Conservation (phyloP, 2,113 vertebrate genomes). For the Phyllopteryx taeniolatus region DNA sequence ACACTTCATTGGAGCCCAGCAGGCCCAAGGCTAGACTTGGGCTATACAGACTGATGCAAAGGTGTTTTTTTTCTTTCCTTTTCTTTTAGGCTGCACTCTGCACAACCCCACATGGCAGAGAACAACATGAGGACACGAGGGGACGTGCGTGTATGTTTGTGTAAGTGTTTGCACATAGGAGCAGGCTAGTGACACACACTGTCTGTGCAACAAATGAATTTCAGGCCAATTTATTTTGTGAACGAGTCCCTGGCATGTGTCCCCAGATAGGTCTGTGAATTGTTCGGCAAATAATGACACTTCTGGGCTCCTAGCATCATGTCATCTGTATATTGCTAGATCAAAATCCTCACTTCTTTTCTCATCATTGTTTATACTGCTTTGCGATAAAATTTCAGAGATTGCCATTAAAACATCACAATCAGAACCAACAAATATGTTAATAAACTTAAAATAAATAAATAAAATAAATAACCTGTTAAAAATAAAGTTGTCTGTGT, state of each 20-base stretch:
- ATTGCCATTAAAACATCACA: conserved; percentile 10
- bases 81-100: conserved; percentile 31
- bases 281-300: conserved; percentile 43
- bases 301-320: conserved; percentile 12
- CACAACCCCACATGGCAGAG: conserved; percentile 32
- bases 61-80: conserved; percentile 48
- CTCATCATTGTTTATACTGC: neutral
- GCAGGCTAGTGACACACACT: conserved; percentile 27
- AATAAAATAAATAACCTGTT: too few relatives aligned
- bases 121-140: conserved; percentile 25
- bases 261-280: conserved; percentile 32
- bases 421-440: neutral
- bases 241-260: conserved; percentile 53
- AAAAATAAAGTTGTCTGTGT: too few relatives aligned
- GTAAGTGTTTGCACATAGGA: conserved; percentile 7
- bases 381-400: neutral
- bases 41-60: conserved; percentile 49
- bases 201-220: conserved; percentile 53
- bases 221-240: conserved; percentile 53
- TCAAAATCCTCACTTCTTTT: neutral
- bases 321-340: neutral
- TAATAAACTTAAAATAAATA: too few relatives aligned
- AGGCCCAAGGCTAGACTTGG: conserved; percentile 56
- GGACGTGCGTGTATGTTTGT: conserved; percentile 16
- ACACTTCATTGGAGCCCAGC: conserved; percentile 61